Evolutionary conservation across 1,140 invertebrate species (phyloP).

Genomic region (Onthophagus taurus): DNA sequence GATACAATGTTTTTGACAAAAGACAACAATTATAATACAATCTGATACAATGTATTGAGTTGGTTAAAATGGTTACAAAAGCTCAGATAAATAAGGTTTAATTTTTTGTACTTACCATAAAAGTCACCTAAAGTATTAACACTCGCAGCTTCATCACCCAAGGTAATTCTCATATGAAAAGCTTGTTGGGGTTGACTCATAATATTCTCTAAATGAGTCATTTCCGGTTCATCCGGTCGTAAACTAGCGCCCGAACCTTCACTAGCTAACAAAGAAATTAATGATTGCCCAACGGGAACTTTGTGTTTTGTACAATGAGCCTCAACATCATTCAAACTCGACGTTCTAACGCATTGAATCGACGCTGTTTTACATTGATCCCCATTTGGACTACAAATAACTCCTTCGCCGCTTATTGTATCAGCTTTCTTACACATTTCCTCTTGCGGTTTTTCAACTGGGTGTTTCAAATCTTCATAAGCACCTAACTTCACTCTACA

Average conservation of each 20-base stretch:
- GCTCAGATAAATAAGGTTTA: too few species aligned
- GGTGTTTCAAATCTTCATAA: slow-evolving; percentile 18
- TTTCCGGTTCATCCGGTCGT: slow-evolving; percentile 29
- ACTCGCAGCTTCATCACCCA: slow-evolving; percentile 29
- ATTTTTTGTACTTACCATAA: slow-evolving; percentile 27
- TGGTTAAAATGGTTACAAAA: too few species aligned
- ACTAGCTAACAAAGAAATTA: slow-evolving; percentile 24
- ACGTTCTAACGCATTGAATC: slow-evolving; percentile 30
- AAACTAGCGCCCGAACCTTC: slow-evolving; percentile 23
- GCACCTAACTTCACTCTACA: slow-evolving; percentile 42
- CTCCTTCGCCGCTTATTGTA: slow-evolving; percentile 25
- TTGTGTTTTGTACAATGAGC: slow-evolving; percentile 17
- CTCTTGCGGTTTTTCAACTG: slow-evolving; percentile 13
- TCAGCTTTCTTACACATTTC: slow-evolving; percentile 26
- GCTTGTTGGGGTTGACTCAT: slow-evolving; percentile 22
- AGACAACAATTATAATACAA: too few species aligned
- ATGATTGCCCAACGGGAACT: slow-evolving; percentile 18
- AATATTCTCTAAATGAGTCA: slow-evolving; percentile 26
- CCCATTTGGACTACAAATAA: slow-evolving; percentile 31
- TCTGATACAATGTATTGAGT: too few species aligned
- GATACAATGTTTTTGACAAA: too few species aligned
- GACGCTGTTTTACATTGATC: slow-evolving; percentile 32
- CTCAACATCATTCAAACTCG: slow-evolving; percentile 16
- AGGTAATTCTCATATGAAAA: slow-evolving; percentile 31
- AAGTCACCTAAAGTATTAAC: slow-evolving; percentile 27